phyloP scores from a whole-genome alignment of 2,888 invertebrate genomes.

The Drosophila incognita region DNA sequence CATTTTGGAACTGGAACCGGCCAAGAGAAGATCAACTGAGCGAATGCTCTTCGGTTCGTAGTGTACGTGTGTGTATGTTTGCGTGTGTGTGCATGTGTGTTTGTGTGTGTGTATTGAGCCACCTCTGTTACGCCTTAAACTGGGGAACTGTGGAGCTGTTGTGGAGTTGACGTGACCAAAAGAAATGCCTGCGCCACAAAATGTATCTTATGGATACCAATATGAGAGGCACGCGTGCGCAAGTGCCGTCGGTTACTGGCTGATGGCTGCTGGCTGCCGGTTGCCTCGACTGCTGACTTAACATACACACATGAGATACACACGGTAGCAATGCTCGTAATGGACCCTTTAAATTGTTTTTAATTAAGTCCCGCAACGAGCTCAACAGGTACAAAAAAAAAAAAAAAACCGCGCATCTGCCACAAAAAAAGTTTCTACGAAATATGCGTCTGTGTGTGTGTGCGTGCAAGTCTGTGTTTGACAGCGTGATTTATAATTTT shows the following conservation, averaged over 20 bases:
- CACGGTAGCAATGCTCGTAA: conserved; percentile 82
- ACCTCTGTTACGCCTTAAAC: conserved; percentile 74
- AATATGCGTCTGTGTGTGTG: not conserved
- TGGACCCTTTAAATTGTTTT: conserved; percentile 83
- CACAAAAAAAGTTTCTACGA: conserved; percentile 10
- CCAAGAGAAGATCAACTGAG: conserved; percentile 32
- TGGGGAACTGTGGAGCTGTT: conserved; percentile 45
- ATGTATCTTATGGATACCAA: conserved; percentile 72
- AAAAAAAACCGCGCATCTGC: not conserved
- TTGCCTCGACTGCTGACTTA: conserved; percentile 27
- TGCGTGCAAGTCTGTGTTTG: conserved; percentile 9
- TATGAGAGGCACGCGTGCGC: conserved; percentile 60
- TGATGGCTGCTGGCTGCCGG: conserved; percentile 9
- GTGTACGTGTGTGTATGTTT: conserved; percentile 12
- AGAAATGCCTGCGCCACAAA: conserved; percentile 60
- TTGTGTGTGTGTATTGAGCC: conserved; percentile 46
- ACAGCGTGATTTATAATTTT: conserved; percentile 27
- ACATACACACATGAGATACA: conserved; percentile 37
- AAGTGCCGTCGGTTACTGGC: conserved; percentile 14
- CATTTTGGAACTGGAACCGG: conserved; percentile 70
- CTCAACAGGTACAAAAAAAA: conserved; percentile 51
- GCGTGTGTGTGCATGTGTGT: conserved; percentile 5
- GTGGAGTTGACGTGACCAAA: conserved; percentile 72
- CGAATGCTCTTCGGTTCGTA: conserved; percentile 15
- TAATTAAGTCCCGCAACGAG: conserved; percentile 77